Base-by-base conservation (phyloP, 2,113 vertebrate genomes). In the Microtus oregoni region DNA sequence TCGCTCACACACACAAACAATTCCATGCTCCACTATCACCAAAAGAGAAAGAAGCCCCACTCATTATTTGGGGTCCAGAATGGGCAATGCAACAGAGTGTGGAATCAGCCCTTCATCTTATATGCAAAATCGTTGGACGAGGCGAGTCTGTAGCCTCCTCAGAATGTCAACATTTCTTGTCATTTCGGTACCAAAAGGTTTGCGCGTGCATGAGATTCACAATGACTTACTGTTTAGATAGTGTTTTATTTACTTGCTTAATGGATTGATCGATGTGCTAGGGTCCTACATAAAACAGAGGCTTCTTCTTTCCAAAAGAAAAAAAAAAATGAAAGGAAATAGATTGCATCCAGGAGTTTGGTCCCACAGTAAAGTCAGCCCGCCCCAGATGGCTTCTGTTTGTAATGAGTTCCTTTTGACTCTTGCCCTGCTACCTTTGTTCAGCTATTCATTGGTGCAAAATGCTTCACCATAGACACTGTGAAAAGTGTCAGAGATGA, bases 211-310 rank as follows among this genome's bases (percentile, higher is more conserved):
- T 97, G 79, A 96, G 96, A 98, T 97, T 93, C 61, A 97, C 96
- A 97, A 93, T 95, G 61, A 98, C 98, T 97, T 98, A 96, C 97
- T 98, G 78, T 97, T 98, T 91, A 72, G 63, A 94, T 98, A 97
- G 94, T 98, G 91, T 82, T 97, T 97, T 98, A 97, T 98, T 98
- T 98, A 95, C 79, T 96, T 97, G 94, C 92, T 96, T 98, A 98
- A 98, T 97, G 85, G 87, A 85, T 97, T 97, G 96, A 98, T 91
- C 94, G 96, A 97, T 98, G 81, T 97, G 90, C 82, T 88, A 94
- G 52, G 72, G 92, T 91, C 76, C 89, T 91, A 90, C 90, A 96
- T 96, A 97, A 95, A 98, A 91, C 63, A 97, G 93, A 96, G 58
- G 22, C 61, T 63, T 44, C 26, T 32, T 52, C 26, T 30, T 44